Evolutionary conservation across 2,797 vertebrate genomes (phyloP), one percentile per base, ranked within the genome.

Genomic region (Argya squamiceps): DNA sequence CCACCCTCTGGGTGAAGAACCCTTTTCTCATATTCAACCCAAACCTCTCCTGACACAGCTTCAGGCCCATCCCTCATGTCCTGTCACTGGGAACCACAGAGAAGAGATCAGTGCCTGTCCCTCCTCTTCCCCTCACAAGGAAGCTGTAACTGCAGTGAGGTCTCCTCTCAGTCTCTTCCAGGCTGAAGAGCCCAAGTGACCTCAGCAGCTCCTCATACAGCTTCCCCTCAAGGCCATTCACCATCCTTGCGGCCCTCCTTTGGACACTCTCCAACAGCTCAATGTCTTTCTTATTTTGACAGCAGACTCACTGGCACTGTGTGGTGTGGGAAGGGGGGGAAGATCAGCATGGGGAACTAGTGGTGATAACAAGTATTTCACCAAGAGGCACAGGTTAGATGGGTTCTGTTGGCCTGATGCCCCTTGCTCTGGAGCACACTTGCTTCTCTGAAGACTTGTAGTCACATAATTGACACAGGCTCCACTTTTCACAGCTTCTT

Each of bases 171-270:
- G 24, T 34, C n/a, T 70, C 10, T 43, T 70, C 26, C 59, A 46
- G 27, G 9, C 18, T 71, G 50, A 41, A 27, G 15, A 52, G 16
- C 3, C 4, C 14, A 50, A 44, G 10, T 30, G 37, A 4, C 44
- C 44, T 52, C 71, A 50, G 39, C 8, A 0, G 0, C 15, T 59
- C 34, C 30, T 39, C 17, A 14, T 6, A 15, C 0, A 0, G 4
- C 29, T 39, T 64, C 18, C 22, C 26, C 30, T 71, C 30, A 36
- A 71, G 7, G 5, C 1, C 7, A 14, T 64, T 65, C 34, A 27
- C 26, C 22, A 29, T 14, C 52, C 12, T 32, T 6, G 3, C 24
- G 12, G 30, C 8, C 9, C 18, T 47, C 30, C 15, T 65, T 59
- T 19, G 58, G 17, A 34, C 22, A 20, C 17, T 34, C 15, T 62